phyloP scores from a whole-genome alignment of 2,113 vertebrate genomes.

The Morone saxatilis region DNA sequence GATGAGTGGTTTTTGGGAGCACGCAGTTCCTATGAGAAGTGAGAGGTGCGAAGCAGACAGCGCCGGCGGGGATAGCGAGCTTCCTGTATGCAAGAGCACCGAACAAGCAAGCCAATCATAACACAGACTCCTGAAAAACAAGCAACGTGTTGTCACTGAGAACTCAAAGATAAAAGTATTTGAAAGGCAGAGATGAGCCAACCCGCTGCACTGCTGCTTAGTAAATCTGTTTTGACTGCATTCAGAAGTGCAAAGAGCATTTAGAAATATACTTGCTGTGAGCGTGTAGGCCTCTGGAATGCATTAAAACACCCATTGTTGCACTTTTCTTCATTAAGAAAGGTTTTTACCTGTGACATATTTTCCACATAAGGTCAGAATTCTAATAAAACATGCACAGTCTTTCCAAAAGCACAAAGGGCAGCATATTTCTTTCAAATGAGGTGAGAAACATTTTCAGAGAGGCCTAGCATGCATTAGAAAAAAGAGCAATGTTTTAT shows the following conservation, averaged over 20 bases:
- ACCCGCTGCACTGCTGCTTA: neutral
- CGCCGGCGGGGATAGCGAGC: slow-evolving; percentile 49
- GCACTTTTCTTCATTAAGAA: slow-evolving; percentile 61
- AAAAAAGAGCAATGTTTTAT: slow-evolving; percentile 41
- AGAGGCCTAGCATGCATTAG: slow-evolving; percentile 17
- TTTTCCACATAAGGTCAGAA: slow-evolving; percentile 70
- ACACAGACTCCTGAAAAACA: slow-evolving; percentile 61
- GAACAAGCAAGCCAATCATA: slow-evolving; percentile 59
- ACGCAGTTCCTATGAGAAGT: slow-evolving; percentile 40
- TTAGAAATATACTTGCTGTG: neutral
- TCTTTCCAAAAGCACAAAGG: slow-evolving; percentile 47
- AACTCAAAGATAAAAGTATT: slow-evolving; percentile 32
- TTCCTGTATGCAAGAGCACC: slow-evolving; percentile 64
- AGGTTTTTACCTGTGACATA: slow-evolving; percentile 59
- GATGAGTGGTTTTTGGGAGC: slow-evolving; percentile 69
- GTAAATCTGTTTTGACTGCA: slow-evolving; percentile 16
- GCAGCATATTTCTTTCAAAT: slow-evolving; percentile 45
- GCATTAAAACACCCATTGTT: slow-evolving; percentile 53
- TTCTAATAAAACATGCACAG: slow-evolving; percentile 63
- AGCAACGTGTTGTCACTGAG: slow-evolving; percentile 40
- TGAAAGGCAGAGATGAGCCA: neutral
- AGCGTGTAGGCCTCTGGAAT: slow-evolving; percentile 29
- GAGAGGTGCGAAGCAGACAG: slow-evolving; percentile 65
- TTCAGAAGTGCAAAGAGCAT: slow-evolving; percentile 2
- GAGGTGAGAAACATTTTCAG: slow-evolving; percentile 66